phyloP scores from a whole-genome alignment of 2,888 invertebrate genomes.

The Anodontia alba region DNA sequence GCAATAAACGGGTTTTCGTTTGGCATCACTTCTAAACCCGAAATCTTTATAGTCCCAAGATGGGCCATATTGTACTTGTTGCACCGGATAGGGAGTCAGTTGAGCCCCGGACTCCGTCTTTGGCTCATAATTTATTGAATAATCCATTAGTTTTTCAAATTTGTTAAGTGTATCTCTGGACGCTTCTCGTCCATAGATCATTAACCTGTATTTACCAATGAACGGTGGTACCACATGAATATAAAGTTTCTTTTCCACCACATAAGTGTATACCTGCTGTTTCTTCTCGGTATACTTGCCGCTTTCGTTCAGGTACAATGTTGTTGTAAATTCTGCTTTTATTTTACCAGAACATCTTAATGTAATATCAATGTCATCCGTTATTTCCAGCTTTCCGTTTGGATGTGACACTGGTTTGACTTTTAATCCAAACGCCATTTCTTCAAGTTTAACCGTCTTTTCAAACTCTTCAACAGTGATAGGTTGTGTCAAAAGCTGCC shows the following conservation, averaged over 20 bases:
- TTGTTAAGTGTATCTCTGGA: not conserved
- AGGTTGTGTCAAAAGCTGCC: conserved; percentile 41
- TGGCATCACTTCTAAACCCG: not conserved
- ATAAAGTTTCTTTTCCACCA: not conserved
- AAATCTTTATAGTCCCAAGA: not conserved
- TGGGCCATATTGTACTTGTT: not conserved
- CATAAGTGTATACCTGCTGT: not conserved
- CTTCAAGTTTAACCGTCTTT: conserved; percentile 1
- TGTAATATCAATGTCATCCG: not conserved
- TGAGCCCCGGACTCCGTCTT: not conserved
- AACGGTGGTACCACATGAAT: not conserved
- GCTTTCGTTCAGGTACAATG: not conserved
- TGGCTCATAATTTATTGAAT: not conserved
- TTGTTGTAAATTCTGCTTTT: not conserved
- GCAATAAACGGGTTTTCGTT: not conserved
- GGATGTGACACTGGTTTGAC: conserved; percentile 21
- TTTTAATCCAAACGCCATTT: conserved; percentile 19
- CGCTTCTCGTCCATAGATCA: not conserved
- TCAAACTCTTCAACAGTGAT: conserved; percentile 42
- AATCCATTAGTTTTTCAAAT: not conserved
- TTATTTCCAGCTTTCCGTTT: conserved; percentile 8
- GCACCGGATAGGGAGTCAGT: not conserved
- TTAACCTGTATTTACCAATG: not conserved
- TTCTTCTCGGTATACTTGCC: not conserved
- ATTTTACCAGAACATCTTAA: conserved; percentile 2